Percentiles rank a stretch among this genome's conserved stretches.
Conservation (phyloP, 2,888 invertebrate genomes). For the Phengaris alcon region DNA sequence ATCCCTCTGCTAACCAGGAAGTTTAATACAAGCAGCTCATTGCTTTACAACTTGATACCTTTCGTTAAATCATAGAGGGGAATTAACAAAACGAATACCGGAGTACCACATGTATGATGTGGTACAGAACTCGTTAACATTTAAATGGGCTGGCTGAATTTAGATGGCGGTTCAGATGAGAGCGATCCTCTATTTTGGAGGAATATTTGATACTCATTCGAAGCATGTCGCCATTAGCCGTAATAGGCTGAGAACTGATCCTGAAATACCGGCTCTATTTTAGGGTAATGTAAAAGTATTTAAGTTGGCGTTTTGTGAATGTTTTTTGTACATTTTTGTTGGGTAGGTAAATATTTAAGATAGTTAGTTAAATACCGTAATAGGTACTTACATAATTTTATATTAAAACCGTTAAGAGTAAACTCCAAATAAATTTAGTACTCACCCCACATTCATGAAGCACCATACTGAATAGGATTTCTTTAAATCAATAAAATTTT, state of each 20-base stretch:
- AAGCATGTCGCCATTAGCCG: slow-evolving; percentile 28
- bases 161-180: slow-evolving; percentile 31
- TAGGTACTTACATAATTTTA: no score
- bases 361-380: not conserved
- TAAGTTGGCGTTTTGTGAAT: not conserved
- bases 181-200: slow-evolving; percentile 30
- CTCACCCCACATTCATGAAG: no score
- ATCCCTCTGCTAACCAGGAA: not conserved
- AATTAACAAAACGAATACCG: slow-evolving; percentile 29
- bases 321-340: not conserved
- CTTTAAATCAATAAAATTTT: no score
- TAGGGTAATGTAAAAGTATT: not conserved
- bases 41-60: slow-evolving; percentile 4
- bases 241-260: slow-evolving; percentile 26
- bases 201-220: slow-evolving; percentile 29
- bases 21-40: not conserved
- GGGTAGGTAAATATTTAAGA: not conserved
- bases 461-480: no score
- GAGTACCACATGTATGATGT: slow-evolving; percentile 24
- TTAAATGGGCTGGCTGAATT: slow-evolving; percentile 29
- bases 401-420: no score
- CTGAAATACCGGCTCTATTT: slow-evolving; percentile 3
- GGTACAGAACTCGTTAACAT: slow-evolving; percentile 32
- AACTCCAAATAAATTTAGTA: no score
- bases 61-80: slow-evolving; percentile 23